These are phyloP conservation scores for Lordiphosa andalusiaca DNA, from an alignment of 2,888 invertebrate genomes.

Conservation along the genomic window DNA sequence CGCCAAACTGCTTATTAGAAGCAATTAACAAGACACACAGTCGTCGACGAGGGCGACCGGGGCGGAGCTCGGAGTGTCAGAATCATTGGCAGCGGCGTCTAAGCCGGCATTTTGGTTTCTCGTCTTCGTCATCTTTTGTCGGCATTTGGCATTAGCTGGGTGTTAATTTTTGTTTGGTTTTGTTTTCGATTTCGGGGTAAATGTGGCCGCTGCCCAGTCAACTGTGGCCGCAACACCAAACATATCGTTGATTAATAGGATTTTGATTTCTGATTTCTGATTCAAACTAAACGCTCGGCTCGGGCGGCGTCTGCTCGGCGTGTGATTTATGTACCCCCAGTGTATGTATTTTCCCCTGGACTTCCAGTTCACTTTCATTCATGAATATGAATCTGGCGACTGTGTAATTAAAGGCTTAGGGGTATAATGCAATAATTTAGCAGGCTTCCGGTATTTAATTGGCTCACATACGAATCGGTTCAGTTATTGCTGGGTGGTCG, in stretches of 20 bases:
- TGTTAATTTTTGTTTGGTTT: conserved; percentile 54
- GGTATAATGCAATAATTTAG: conserved; percentile 67
- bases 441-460: conserved; percentile 71
- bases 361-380: conserved; percentile 37
- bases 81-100: conserved; percentile 62
- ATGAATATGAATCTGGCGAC: conserved; percentile 21
- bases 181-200: conserved; percentile 22
- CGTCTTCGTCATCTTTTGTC: conserved; percentile 62
- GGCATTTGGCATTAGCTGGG: conserved; percentile 68
- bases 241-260: conserved; percentile 65
- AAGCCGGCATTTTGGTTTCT: conserved; percentile 23
- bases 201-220: conserved; percentile 37
- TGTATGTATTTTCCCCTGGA: not conserved
- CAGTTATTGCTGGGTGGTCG: conserved; percentile 54
- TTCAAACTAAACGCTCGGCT: conserved; percentile 35
- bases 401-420: conserved; percentile 69
- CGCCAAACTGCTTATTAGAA: conserved; percentile 75
- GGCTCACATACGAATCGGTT: conserved; percentile 36
- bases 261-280: conserved; percentile 50
- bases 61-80: conserved; percentile 43
- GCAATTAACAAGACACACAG: conserved; percentile 68
- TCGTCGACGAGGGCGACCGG: conserved; percentile 6
- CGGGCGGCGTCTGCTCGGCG: conserved; percentile 29
- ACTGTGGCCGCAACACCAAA: conserved; percentile 16
- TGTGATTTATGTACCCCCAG: conserved; percentile 57